Evolutionary conservation across 1,140 invertebrate genomes (phyloP).

Genomic region (Megalopta genalis): DNA sequence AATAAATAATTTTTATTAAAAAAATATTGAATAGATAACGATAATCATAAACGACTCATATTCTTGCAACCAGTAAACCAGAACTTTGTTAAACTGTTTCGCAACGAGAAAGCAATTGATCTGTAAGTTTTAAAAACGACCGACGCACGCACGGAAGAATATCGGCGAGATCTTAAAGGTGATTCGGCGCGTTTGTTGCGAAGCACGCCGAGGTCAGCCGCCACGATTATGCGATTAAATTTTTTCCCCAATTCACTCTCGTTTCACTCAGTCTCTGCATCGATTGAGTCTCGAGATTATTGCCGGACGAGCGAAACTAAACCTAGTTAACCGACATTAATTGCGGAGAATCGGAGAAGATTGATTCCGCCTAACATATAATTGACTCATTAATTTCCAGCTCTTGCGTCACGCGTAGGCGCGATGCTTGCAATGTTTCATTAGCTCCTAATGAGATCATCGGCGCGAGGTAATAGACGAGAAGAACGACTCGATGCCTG

Average conservation of each 20-base stretch:
- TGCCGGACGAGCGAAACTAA: constrained; percentile 12
- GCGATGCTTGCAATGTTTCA: constrained; percentile 55
- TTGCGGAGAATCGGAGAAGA: constrained; percentile 59
- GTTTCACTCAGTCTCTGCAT: neutral
- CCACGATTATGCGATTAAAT: constrained; percentile 7
- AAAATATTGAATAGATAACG: neutral
- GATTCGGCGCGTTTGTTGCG: constrained; percentile 27
- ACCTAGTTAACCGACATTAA: constrained; percentile 59
- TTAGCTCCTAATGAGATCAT: constrained; percentile 59
- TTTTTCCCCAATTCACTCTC: constrained; percentile 9
- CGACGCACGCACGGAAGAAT: neutral
- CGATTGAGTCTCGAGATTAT: constrained; percentile 15
- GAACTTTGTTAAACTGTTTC: neutral
- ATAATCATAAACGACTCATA: neutral
- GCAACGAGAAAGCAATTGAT: constrained; percentile 37
- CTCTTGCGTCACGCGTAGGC: constrained; percentile 51
- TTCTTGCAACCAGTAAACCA: neutral
- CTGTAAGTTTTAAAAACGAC: constrained; percentile 14
- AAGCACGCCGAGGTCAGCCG: neutral
- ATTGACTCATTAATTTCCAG: constrained; percentile 64
- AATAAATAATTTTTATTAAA: too few species aligned
- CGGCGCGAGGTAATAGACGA: constrained; percentile 32
- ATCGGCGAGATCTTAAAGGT: constrained; percentile 29
- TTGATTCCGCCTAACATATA: constrained; percentile 55
- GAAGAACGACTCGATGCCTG: neutral